Conservation (phyloP, 2,888 invertebrate species). For the Teleogryllus oceanicus region DNA sequence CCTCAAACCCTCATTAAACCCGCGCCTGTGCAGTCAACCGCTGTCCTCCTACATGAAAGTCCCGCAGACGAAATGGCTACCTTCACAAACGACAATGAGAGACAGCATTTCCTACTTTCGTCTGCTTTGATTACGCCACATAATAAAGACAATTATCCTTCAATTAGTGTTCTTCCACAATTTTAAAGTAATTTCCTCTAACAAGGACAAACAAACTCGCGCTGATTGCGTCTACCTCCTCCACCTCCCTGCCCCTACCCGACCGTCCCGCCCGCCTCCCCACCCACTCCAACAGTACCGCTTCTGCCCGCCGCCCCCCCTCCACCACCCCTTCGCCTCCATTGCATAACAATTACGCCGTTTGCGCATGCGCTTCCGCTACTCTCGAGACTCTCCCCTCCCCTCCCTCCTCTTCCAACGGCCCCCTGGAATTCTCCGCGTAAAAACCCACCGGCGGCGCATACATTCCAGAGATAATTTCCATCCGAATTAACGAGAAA, state of each 20-base stretch:
- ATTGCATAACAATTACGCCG: slow-evolving; percentile 4
- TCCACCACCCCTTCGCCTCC: background rate
- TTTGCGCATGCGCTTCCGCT: background rate
- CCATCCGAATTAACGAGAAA: slow-evolving; percentile 20
- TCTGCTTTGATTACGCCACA: slow-evolving; percentile 18
- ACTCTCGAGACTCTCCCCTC: background rate
- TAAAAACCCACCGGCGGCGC: background rate
- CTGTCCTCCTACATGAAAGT: slow-evolving; percentile 11
- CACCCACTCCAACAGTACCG: background rate
- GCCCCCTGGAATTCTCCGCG: background rate
- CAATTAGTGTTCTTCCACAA: slow-evolving; percentile 18
- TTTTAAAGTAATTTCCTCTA: slow-evolving; percentile 12
- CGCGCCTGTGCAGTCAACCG: slow-evolving; percentile 1
- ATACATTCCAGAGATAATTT: slow-evolving; percentile 6
- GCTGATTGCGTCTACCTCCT: background rate
- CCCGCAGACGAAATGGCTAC: background rate
- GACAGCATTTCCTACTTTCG: slow-evolving; percentile 9
- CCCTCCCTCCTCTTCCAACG: background rate
- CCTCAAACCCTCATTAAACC: background rate
- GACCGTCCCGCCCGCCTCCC: background rate
- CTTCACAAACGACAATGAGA: slow-evolving; percentile 18
- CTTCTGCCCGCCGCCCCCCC: background rate
- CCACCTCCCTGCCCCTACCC: background rate
- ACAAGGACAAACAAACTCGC: slow-evolving; percentile 18
- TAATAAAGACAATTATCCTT: slow-evolving; percentile 18